Conservation (phyloP, 2,888 invertebrate genomes). For the Temnothorax unifasciatus region DNA sequence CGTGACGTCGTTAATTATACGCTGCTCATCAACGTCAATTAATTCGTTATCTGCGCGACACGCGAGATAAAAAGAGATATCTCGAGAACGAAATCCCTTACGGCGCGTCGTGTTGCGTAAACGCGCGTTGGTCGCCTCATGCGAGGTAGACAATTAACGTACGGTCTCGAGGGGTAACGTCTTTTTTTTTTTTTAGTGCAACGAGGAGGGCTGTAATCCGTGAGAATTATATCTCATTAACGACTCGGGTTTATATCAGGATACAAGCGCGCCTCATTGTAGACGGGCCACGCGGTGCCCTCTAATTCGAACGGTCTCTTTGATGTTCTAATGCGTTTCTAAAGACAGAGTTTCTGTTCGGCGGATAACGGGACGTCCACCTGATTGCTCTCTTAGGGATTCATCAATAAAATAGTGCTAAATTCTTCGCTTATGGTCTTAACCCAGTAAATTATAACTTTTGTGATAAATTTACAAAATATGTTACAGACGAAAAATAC, state of each 20-base stretch:
- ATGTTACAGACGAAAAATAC: too few relatives aligned
- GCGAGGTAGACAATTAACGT: slow-evolving; percentile 59
- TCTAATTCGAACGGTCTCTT: slow-evolving; percentile 59
- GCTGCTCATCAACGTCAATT: slow-evolving; percentile 36
- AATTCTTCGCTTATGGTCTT: background rate
- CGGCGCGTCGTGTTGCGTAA: slow-evolving; percentile 28
- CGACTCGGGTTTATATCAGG: slow-evolving; percentile 14
- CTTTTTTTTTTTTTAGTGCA: slow-evolving; percentile 59
- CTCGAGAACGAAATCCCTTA: background rate
- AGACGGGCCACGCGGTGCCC: slow-evolving; percentile 1
- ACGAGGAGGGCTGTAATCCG: slow-evolving; percentile 49
- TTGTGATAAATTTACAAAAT: background rate
- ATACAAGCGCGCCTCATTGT: slow-evolving; percentile 31
- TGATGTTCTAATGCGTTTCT: slow-evolving; percentile 59
- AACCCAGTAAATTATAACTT: background rate
- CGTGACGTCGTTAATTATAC: slow-evolving; percentile 38
- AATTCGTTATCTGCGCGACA: slow-evolving; percentile 40
- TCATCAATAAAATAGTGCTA: slow-evolving; percentile 17
- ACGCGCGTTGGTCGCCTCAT: background rate
- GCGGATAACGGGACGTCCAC: slow-evolving; percentile 18
- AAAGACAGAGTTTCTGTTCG: slow-evolving; percentile 43
- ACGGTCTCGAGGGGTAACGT: slow-evolving; percentile 43
- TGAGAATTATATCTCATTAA: slow-evolving; percentile 65
- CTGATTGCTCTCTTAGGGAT: slow-evolving; percentile 6
- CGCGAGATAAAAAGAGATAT: slow-evolving; percentile 28